Base-by-base conservation (phyloP, 2,797 vertebrate genomes). In the Phoxinus dragarum region DNA sequence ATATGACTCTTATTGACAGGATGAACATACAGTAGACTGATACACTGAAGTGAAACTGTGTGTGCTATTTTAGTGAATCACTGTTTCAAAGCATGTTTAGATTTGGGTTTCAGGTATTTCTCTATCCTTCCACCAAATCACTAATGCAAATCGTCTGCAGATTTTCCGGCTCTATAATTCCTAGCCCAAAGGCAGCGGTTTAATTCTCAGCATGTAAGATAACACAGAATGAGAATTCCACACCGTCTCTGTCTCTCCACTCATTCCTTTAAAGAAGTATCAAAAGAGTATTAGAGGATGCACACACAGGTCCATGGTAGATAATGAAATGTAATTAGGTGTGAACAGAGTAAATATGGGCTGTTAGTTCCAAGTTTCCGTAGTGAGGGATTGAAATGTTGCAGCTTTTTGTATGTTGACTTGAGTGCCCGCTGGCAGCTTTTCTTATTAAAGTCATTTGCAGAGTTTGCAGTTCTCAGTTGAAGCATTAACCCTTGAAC, bases 121-220 rank as follows among this genome's bases (percentile, higher is more conserved):
- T 94, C 91, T 42, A 44, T 34, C 36, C 61, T n/a, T 44, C 47
- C 75, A 31, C 38, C 19, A 91, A 93, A 73, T 54, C 8, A 17
- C 8, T 94, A 87, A 91, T 91, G 91, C 88, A 91, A 91, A 94
- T 94, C 91, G 94, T 95, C 88, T 92, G 91, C 89, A 83, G 91
- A 91, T 93, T 95, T 93, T 92, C 91, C 90, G 93, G 90, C 92
- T 93, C 93, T 92, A 92, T 95, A 94, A 93, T 93, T 94, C 91
- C 89, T 84, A 1, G 91, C 95, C 94, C 93, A 87, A 92, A 94
- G 95, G 92, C 93, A 88, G 91, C 87, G 92, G 93, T 94, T 94
- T 95, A 95, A 94, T 94, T 91, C 90, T 92, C 94, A 88, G 74
- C 71, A 82, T 89, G 92, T 94, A 93, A 93, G 93, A 92, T 93